phyloP scores from a whole-genome alignment of 2,113 vertebrate species.

The Taxidea taxus region DNA sequence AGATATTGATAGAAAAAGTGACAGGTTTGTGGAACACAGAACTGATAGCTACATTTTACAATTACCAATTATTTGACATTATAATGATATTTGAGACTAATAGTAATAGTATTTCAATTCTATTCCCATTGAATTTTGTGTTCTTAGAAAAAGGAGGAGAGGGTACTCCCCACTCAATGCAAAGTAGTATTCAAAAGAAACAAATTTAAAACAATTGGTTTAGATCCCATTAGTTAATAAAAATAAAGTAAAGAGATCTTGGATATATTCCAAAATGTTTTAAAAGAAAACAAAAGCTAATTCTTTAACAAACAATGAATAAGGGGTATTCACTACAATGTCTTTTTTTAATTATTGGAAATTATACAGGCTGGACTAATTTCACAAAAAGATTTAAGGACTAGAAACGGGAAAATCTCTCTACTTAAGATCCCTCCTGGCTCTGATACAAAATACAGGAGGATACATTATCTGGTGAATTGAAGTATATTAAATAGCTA shows the following conservation, averaged over 20 bases:
- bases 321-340: not conserved
- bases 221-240: not conserved
- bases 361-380: not conserved
- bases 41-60: not conserved
- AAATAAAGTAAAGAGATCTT: not conserved
- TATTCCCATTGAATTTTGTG: not conserved
- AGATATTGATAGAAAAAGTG: not conserved
- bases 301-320: not conserved
- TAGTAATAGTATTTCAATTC: not conserved
- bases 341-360: not conserved
- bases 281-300: not conserved
- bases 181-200: not conserved
- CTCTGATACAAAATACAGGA: not conserved
- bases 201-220: not conserved
- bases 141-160: not conserved
- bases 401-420: not conserved
- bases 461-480: not conserved
- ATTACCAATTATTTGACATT: not conserved
- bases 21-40: not conserved
- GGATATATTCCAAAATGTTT: not conserved
- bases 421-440: not conserved
- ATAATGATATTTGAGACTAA: not conserved
- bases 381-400: not conserved
- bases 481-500: not conserved
- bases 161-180: not conserved